A percentile compares a stretch with the other conserved stretches of the same genome.
Conservation (phyloP, 2,888 invertebrate species). For the Quadroppia sp. region DNA sequence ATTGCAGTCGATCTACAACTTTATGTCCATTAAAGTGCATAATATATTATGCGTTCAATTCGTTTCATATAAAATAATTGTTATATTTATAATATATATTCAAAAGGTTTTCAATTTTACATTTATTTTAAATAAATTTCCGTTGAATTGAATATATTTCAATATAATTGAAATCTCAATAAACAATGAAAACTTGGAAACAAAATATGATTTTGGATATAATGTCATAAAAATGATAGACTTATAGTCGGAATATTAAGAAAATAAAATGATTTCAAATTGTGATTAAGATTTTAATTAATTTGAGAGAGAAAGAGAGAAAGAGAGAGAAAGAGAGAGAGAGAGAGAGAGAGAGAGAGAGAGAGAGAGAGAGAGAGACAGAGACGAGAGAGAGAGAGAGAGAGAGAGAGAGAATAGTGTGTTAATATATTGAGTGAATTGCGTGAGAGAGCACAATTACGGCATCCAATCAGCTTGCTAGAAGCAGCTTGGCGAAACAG, state of each 20-base stretch:
- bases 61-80: too few relatives aligned
- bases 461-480: conserved; percentile 18
- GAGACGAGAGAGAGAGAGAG: conserved; percentile 1
- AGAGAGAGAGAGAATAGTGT: neutral
- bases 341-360: neutral
- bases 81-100: too few relatives aligned
- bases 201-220: too few relatives aligned
- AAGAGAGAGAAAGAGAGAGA: neutral
- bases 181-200: too few relatives aligned
- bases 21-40: too few relatives aligned
- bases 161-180: too few relatives aligned
- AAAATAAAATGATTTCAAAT: neutral
- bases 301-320: neutral
- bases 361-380: conserved; percentile 11
- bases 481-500: conserved; percentile 3
- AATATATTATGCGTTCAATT: too few relatives aligned
- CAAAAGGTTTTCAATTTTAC: too few relatives aligned
- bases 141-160: too few relatives aligned
- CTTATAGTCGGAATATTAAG: neutral
- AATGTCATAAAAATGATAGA: neutral
- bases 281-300: neutral
- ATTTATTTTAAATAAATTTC: too few relatives aligned
- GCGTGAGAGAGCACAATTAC: conserved; percentile 21
- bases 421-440: neutral
- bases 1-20: too few relatives aligned